A percentile compares a stretch with the other conserved stretches of the same genome.
phyloP scores from a whole-genome alignment of 2,888 invertebrate species.

The Apodemia zela region DNA sequence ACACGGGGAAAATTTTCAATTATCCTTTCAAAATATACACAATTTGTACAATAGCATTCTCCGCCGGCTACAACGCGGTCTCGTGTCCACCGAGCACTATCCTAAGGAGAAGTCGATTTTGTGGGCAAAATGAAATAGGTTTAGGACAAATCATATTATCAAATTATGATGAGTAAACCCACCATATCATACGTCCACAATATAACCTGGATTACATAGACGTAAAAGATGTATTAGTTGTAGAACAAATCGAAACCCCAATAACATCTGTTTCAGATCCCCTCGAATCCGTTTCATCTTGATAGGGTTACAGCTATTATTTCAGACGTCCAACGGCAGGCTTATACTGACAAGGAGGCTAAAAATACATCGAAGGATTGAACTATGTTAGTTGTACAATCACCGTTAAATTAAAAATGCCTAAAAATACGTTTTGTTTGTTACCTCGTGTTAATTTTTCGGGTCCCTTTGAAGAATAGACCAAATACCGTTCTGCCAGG shows the following conservation, averaged over 20 bases:
- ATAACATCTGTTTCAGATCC: background rate
- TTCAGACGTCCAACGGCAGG: background rate
- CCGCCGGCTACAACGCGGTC: too few relatives aligned
- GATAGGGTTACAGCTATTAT: constrained; percentile 5
- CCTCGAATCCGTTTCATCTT: constrained; percentile 3
- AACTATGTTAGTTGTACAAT: background rate
- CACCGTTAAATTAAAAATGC: background rate
- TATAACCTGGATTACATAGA: background rate
- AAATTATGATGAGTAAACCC: too few relatives aligned
- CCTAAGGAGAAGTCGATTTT: too few relatives aligned
- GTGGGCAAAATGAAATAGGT: too few relatives aligned
- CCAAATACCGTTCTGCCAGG: too few relatives aligned
- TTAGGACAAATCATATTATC: too few relatives aligned
- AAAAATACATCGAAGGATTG: background rate
- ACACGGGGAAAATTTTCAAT: too few relatives aligned
- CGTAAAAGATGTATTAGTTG: background rate
- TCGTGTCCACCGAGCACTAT: too few relatives aligned
- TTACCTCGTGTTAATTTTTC: too few relatives aligned
- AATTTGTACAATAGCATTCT: too few relatives aligned
- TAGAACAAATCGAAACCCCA: background rate
- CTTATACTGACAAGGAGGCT: background rate
- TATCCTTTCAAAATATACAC: too few relatives aligned
- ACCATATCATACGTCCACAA: background rate
- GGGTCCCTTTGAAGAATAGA: too few relatives aligned
- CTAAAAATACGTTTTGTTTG: background rate